Evolutionary conservation across 1,140 invertebrate species (phyloP).

Genomic region (Drosophila sp.): DNA sequence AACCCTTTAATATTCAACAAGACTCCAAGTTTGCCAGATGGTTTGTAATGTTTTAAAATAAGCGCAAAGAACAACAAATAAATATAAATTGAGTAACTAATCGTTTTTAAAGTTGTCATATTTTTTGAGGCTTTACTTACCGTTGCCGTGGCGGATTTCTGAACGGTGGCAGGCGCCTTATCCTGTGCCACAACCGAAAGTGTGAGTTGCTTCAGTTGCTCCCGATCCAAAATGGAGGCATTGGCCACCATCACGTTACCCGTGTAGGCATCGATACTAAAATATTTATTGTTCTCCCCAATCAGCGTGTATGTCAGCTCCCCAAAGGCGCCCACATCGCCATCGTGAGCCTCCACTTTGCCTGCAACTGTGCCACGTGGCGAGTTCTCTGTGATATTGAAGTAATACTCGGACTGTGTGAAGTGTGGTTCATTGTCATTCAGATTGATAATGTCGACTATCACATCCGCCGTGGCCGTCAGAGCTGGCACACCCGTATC

Average conservation of each 20-base stretch:
- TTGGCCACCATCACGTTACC: slow-evolving; percentile 92
- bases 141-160: slow-evolving; percentile 89
- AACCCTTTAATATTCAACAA: too few relatives aligned
- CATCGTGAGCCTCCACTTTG: slow-evolving; percentile 90
- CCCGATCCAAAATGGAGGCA: slow-evolving; percentile 91
- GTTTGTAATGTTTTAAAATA: too few relatives aligned
- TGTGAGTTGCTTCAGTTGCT: slow-evolving; percentile 89
- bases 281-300: slow-evolving; percentile 89
- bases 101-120: too few relatives aligned
- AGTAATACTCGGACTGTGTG: slow-evolving; percentile 88
- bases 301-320: slow-evolving; percentile 91
- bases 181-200: slow-evolving; percentile 93
- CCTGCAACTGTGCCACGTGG: slow-evolving; percentile 88
- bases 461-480: slow-evolving; percentile 90
- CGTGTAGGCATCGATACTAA: slow-evolving; percentile 89
- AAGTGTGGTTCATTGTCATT: slow-evolving; percentile 95
- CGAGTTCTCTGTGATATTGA: slow-evolving; percentile 90
- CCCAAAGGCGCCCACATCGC: slow-evolving; percentile 90
- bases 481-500: slow-evolving; percentile 93
- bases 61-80: too few relatives aligned
- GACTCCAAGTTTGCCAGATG: too few relatives aligned
- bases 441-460: slow-evolving; percentile 92
- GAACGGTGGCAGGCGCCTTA: slow-evolving; percentile 88
- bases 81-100: too few relatives aligned
- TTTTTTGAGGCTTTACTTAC: slow-evolving; percentile 80